Evolutionary conservation across 2,113 vertebrate species (phyloP).

Genomic region (Gobius niger): DNA sequence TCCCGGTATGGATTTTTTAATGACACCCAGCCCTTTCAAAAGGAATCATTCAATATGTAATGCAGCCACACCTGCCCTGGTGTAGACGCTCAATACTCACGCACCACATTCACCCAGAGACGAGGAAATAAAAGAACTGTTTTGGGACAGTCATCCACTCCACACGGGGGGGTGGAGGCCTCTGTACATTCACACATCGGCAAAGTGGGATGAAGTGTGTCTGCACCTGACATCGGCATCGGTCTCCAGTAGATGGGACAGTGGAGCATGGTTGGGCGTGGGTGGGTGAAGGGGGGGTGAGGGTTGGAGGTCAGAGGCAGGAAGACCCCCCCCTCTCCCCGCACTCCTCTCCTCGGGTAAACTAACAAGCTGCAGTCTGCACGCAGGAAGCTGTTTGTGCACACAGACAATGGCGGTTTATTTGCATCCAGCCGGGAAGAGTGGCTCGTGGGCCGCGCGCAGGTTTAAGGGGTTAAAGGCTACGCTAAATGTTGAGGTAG

Average conservation of each 20-base stretch:
- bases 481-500: conserved; percentile 60
- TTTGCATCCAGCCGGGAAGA: conserved; percentile 64
- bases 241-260: conserved; percentile 40
- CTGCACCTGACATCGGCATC: too few relatives aligned
- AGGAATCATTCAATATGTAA: too few relatives aligned
- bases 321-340: conserved; percentile 45
- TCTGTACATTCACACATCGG: too few relatives aligned
- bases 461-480: conserved; percentile 60
- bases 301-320: conserved; percentile 71
- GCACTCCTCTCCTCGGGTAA: conserved; percentile 14
- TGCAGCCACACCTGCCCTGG: too few relatives aligned
- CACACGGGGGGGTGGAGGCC: too few relatives aligned
- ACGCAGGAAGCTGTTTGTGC: conserved; percentile 75
- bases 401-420: conserved; percentile 67
- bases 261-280: conserved; percentile 36
- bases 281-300: conserved; percentile 42
- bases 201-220: too few relatives aligned
- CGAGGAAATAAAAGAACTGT: too few relatives aligned
- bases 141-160: too few relatives aligned
- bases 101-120: too few relatives aligned
- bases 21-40: too few relatives aligned
- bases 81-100: too few relatives aligned
- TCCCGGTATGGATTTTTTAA: too few relatives aligned
- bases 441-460: conserved; percentile 41
- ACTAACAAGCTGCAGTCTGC: conserved; percentile 65